Percentiles rank a stretch among this genome's conserved stretches.
These are phyloP conservation scores for Poecilus cupreus DNA, from an alignment of 2,888 invertebrate genomes.

Conservation along the genomic window DNA sequence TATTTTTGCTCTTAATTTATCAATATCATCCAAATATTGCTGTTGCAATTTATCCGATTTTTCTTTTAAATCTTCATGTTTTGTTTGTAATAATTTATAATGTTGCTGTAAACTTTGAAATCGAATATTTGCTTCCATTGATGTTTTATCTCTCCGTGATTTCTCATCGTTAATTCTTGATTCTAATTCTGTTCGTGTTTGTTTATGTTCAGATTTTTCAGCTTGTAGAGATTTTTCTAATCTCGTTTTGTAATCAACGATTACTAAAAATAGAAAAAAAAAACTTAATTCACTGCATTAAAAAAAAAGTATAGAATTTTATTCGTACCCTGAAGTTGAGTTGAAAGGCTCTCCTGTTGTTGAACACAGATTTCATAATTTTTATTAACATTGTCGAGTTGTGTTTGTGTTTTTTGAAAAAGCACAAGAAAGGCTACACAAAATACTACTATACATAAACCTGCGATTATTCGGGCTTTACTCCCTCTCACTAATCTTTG, in stretches of 20 bases:
- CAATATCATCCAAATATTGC: slow-evolving; percentile 73
- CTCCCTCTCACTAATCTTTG: slow-evolving; percentile 77
- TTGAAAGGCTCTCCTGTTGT: slow-evolving; percentile 76
- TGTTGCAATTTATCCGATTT: slow-evolving; percentile 73
- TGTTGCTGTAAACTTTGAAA: slow-evolving; percentile 76
- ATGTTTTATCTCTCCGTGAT: slow-evolving; percentile 73
- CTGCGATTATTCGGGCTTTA: slow-evolving; percentile 76
- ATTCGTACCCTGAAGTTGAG: slow-evolving; percentile 76
- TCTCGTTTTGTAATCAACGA: slow-evolving; percentile 76
- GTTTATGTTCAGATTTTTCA: slow-evolving; percentile 75
- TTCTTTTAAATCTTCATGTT: slow-evolving; percentile 74
- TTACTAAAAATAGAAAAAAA: slow-evolving; percentile 70
- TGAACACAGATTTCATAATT: slow-evolving; percentile 75
- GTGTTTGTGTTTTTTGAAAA: slow-evolving; percentile 76
- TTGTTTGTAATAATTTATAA: slow-evolving; percentile 74
- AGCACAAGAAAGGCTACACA: slow-evolving; percentile 76
- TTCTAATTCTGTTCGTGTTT: slow-evolving; percentile 73
- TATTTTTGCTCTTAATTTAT: slow-evolving; percentile 73
- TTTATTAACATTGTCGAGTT: slow-evolving; percentile 75
- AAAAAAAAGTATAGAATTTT: not conserved
- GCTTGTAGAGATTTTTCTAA: slow-evolving; percentile 76
- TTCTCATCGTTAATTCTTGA: slow-evolving; percentile 73
- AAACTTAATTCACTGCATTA: not conserved
- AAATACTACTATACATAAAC: slow-evolving; percentile 74
- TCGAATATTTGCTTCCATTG: slow-evolving; percentile 74